A percentile compares a stretch with the other conserved stretches of the same genome.
Conservation (phyloP, 2,888 invertebrate genomes). For the Ormyrus labotus region DNA sequence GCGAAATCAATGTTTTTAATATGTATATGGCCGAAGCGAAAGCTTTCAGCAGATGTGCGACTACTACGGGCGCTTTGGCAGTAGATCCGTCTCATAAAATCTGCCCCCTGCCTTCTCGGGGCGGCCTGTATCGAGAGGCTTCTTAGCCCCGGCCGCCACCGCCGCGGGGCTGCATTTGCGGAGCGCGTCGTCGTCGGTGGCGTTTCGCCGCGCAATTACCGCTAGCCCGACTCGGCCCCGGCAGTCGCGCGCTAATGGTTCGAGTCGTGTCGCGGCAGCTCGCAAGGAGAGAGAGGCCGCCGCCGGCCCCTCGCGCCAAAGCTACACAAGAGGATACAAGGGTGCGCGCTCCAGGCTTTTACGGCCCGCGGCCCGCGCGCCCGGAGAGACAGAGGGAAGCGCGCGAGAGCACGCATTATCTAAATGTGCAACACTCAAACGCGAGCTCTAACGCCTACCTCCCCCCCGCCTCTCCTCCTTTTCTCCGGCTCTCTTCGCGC, state of each 20-base stretch:
- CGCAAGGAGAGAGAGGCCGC: conserved; percentile 29
- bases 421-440: conserved; percentile 57
- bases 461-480: not conserved
- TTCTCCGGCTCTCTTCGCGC: not conserved
- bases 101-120: too few species aligned
- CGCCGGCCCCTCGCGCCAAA: conserved; percentile 55
- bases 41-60: too few species aligned
- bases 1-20: too few species aligned
- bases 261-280: not conserved
- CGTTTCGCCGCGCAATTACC: conserved; percentile 11
- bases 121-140: conserved; percentile 18
- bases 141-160: not conserved
- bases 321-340: conserved; percentile 74
- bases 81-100: too few species aligned
- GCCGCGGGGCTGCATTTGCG: too few species aligned
- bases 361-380: conserved; percentile 48
- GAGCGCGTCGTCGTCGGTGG: not conserved
- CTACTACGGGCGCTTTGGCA: too few species aligned
- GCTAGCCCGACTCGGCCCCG: not conserved
- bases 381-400: not conserved
- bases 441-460: not conserved
- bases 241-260: conserved; percentile 25
- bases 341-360: conserved; percentile 73
- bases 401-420: conserved; percentile 58
- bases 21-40: too few species aligned